These are phyloP conservation scores for Ailurus styani DNA, from an alignment of 2,113 vertebrate genomes.

Conservation along the genomic window DNA sequence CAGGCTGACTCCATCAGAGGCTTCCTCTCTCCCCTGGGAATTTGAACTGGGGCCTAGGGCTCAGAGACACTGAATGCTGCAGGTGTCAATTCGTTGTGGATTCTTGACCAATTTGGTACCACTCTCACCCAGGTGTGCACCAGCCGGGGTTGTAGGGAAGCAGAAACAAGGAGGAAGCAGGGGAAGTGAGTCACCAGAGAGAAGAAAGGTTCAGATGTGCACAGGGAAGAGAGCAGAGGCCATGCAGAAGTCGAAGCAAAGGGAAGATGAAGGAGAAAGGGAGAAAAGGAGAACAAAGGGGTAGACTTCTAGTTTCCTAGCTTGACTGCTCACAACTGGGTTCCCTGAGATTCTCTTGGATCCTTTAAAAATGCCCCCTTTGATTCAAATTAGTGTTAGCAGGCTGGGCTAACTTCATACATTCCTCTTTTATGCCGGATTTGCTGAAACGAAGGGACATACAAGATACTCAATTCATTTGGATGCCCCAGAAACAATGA, in stretches of 20 bases:
- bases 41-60: accelerated
- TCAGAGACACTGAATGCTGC: neutral
- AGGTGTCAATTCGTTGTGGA: neutral
- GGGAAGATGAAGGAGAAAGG: neutral
- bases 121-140: accelerated
- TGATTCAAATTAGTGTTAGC: neutral
- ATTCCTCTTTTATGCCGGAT: neutral
- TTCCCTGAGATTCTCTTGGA: neutral
- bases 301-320: neutral
- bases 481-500: neutral
- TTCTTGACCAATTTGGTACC: neutral
- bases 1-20: neutral
- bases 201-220: neutral
- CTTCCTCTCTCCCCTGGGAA: neutral
- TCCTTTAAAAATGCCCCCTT: neutral
- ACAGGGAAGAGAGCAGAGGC: neutral
- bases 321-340: neutral
- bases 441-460: neutral
- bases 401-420: neutral
- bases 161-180: neutral
- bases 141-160: neutral
- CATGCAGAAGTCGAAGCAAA: neutral
- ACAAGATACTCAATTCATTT: neutral
- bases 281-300: neutral
- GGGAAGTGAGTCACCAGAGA: neutral